A percentile compares a stretch with the other conserved stretches of the same genome.
These are phyloP conservation scores for Drosophila prolongata DNA, from an alignment of 2,888 invertebrate genomes.

Conservation along the genomic window DNA sequence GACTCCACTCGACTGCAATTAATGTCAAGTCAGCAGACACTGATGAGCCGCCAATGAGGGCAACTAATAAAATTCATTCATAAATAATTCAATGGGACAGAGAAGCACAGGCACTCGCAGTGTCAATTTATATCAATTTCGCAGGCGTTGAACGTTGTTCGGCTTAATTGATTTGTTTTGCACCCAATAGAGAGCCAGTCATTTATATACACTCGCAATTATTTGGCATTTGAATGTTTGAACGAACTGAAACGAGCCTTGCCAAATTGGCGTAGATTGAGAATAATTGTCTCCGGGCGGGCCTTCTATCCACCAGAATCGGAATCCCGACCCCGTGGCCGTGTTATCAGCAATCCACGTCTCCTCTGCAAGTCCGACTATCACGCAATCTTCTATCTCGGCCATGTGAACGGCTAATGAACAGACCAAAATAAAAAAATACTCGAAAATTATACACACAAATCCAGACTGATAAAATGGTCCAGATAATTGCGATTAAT, in stretches of 20 bases:
- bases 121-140: constrained; percentile 77
- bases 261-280: constrained; percentile 72
- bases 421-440: constrained; percentile 25
- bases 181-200: constrained; percentile 59
- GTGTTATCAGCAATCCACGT: constrained; percentile 22
- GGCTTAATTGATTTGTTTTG: constrained; percentile 78
- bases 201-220: constrained; percentile 31
- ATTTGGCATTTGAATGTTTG: constrained; percentile 57
- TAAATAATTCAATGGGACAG: constrained; percentile 77
- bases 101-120: constrained; percentile 12
- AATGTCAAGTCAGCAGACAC: constrained; percentile 73
- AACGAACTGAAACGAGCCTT: constrained; percentile 46
- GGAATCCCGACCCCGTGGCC: constrained; percentile 1
- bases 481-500: constrained; percentile 33
- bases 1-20: constrained; percentile 60
- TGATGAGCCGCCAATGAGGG: constrained; percentile 79
- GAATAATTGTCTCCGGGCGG: constrained; percentile 52
- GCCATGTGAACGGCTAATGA: constrained; percentile 38
- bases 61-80: constrained; percentile 81
- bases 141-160: constrained; percentile 64
- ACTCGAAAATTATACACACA: constrained; percentile 27
- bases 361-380: constrained; percentile 27
- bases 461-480: constrained; percentile 38
- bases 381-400: constrained; percentile 30
- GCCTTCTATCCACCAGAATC: not conserved